A percentile compares a stretch with the other conserved stretches of the same genome.
Evolutionary conservation across 2,113 vertebrate genomes (phyloP).

Genomic region (Myotis davidii): DNA sequence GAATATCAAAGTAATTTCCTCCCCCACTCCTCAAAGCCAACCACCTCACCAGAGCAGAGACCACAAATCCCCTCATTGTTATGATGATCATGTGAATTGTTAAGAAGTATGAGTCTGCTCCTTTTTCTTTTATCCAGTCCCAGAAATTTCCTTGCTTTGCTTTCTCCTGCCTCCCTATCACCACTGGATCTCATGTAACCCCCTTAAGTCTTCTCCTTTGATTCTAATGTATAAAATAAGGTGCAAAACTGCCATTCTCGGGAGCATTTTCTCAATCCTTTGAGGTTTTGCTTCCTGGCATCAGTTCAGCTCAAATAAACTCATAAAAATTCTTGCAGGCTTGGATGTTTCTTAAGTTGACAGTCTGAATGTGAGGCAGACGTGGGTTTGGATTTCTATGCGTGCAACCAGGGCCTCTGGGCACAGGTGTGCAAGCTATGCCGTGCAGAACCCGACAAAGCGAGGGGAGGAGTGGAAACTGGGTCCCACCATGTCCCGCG

Average conservation of each 20-base stretch:
- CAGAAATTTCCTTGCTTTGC: background rate
- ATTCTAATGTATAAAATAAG: background rate
- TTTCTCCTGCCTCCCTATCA: background rate
- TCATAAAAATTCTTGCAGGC: background rate
- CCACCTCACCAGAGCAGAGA: background rate
- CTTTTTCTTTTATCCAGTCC: background rate
- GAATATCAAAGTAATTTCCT: background rate
- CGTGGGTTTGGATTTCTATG: background rate
- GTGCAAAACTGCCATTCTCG: background rate
- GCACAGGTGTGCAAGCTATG: background rate
- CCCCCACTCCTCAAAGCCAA: background rate
- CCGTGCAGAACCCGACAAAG: accelerated
- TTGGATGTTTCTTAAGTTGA: background rate
- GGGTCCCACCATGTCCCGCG: background rate
- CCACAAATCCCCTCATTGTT: background rate
- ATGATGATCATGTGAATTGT: background rate
- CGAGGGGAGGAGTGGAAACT: background rate
- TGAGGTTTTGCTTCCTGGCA: background rate
- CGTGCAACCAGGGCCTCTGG: background rate
- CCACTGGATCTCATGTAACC: too few species aligned
- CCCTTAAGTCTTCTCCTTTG: too few species aligned
- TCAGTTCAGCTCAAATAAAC: background rate
- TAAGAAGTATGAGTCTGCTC: background rate
- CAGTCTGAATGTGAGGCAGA: background rate
- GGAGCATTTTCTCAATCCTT: background rate